Evolutionary conservation across 2,113 vertebrate genomes (phyloP).

Genomic region (Columba livia): DNA sequence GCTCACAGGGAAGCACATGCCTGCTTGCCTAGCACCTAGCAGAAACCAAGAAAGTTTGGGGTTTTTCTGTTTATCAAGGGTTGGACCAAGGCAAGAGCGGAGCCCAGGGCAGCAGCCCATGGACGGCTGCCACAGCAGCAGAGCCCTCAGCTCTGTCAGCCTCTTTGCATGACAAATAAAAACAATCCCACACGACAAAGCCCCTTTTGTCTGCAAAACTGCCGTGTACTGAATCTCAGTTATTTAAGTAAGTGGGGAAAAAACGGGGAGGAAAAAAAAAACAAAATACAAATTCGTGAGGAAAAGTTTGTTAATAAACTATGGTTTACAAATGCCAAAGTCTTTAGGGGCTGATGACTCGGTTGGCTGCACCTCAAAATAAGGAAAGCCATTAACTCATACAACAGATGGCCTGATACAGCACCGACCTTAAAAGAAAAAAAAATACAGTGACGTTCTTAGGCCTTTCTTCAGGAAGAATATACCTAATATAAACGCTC

Average conservation of each 20-base stretch:
- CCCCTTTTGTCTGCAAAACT: constrained; percentile 21
- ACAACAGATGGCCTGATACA: constrained; percentile 37
- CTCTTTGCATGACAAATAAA: constrained; percentile 37
- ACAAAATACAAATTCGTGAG: not conserved
- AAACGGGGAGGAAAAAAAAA: accelerated
- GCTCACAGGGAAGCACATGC: not conserved
- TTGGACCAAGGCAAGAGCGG: not conserved
- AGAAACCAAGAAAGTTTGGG: not conserved
- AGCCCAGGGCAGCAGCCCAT: not conserved
- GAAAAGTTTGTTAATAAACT: constrained; percentile 25
- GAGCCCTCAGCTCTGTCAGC: not conserved
- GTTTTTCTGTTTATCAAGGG: not conserved
- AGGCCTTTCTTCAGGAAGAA: not conserved
- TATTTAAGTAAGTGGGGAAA: not conserved
- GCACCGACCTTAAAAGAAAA: not conserved
- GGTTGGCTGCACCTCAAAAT: constrained; percentile 34
- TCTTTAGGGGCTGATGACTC: not conserved
- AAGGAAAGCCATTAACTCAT: constrained; percentile 31
- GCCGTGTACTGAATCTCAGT: not conserved
- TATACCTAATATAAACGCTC: not conserved
- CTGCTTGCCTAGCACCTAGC: not conserved
- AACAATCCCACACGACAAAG: constrained; percentile 36
- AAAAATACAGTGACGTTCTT: not conserved
- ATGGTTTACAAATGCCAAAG: not conserved
- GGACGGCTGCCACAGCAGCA: constrained; percentile 9